Evolutionary conservation across 2,888 invertebrate genomes (phyloP).

Genomic region (Peribatodes rhomboidaria): DNA sequence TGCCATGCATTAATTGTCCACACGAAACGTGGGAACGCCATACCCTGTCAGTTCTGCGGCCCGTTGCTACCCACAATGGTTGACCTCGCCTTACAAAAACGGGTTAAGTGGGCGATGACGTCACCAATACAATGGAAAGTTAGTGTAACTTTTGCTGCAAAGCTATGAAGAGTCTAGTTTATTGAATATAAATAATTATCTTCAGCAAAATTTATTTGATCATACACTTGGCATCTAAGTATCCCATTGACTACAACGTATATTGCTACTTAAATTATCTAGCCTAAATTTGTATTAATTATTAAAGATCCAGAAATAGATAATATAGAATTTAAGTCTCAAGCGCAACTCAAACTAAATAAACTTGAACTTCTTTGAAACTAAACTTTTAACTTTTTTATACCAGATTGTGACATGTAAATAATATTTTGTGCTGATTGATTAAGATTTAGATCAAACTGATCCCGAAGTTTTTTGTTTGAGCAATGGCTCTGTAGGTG

Average conservation of each 20-base stretch:
- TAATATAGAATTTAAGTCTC: too few species aligned
- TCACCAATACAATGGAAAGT: slow-evolving; percentile 34
- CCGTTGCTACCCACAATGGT: slow-evolving; percentile 55
- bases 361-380: too few species aligned
- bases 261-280: too few species aligned
- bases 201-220: background rate
- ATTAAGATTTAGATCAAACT: background rate
- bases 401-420: too few species aligned
- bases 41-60: slow-evolving; percentile 57
- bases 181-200: background rate
- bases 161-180: background rate
- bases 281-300: too few species aligned
- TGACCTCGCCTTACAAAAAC: slow-evolving; percentile 59
- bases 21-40: slow-evolving; percentile 60
- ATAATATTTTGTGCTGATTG: too few species aligned
- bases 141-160: slow-evolving; percentile 11
- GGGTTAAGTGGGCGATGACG: slow-evolving; percentile 40
- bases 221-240: too few species aligned
- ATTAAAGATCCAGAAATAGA: too few species aligned
- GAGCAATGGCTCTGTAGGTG: slow-evolving; percentile 12
- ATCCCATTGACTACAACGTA: too few species aligned
- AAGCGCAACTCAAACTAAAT: too few species aligned
- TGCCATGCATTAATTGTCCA: slow-evolving; percentile 28
- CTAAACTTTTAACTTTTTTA: too few species aligned
- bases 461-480: slow-evolving; percentile 7